A percentile compares a stretch with the other conserved stretches of the same genome.
Conservation (phyloP, 2,113 vertebrate genomes). For the Tragelaphus strepsiceros region DNA sequence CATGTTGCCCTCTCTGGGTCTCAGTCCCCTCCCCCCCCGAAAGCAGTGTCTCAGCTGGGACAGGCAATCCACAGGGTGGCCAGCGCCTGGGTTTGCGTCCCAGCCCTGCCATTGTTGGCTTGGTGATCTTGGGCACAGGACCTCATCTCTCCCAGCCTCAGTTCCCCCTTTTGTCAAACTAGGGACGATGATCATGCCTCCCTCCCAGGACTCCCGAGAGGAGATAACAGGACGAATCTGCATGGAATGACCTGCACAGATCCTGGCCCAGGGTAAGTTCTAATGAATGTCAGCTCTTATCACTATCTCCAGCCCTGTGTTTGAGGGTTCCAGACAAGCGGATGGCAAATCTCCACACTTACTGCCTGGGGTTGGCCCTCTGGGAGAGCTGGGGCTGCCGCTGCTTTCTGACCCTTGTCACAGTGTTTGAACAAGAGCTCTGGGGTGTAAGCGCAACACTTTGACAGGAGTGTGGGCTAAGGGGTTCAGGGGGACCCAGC, state of each 20-base stretch:
- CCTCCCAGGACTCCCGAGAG: background rate
- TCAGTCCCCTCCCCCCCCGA: background rate
- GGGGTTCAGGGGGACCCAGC: background rate
- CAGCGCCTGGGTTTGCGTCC: background rate
- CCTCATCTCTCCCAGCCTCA: background rate
- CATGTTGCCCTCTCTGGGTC: background rate
- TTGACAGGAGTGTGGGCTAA: background rate
- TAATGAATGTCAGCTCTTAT: accelerated
- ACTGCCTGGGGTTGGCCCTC: no score
- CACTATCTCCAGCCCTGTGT: accelerated
- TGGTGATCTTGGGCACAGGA: background rate
- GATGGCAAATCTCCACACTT: background rate
- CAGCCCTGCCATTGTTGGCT: background rate
- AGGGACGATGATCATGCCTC: background rate
- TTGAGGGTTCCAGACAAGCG: background rate
- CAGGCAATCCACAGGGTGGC: no score
- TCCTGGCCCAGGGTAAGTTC: background rate
- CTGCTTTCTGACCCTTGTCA: background rate
- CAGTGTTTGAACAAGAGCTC: background rate
- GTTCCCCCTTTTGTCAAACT: background rate
- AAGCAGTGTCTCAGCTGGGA: background rate
- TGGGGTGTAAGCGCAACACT: background rate
- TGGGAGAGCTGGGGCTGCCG: background rate
- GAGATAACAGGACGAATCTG: background rate
- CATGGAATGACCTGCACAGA: accelerated